Base-by-base conservation (phyloP, 2,888 invertebrate genomes). In the Chrysina gloriosa region DNA sequence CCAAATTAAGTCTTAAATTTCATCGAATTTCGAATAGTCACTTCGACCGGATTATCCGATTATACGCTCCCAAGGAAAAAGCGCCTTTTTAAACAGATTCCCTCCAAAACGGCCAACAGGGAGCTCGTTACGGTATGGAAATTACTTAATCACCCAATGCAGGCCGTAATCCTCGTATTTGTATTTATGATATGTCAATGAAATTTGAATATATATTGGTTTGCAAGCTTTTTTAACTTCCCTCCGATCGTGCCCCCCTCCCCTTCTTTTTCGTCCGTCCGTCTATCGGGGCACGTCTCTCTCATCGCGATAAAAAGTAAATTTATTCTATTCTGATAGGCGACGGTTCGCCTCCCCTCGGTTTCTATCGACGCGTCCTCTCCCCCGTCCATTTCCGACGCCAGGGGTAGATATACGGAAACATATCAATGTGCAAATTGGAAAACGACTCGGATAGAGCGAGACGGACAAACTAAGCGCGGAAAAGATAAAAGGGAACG, bases 171-270 rank as follows among this genome's bases (percentile, higher is more conserved):
- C 58, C 27, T 9, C 58, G 58, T 61, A 61, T 61, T 61, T 61
- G 58, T 61, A 61, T 61, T 61, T 61, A 61, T 61, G 58, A 45
- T 42, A 61, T 61, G 58, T 45, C 42, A 61, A 61, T 61, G 58
- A 64, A 66, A 66, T 66, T 66, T 66, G 58, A 66, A 66, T 66
- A 66, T 56, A 66, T 66, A 66, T 66, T 66, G 66, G 58, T 9
- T n/a, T 56, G 66, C 66, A 58, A 27, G 42, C 14, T 48, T 48
- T 47, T 48, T 45, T 29, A 19, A 23, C 4, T 25, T 50, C 25
- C 27, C 39, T n/a, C 1, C 2, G 39, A n/a, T n/a, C n/a, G 45
- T 48, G 11, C 23, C 2, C 14, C 19, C 5, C 6, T 25, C 48
- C 11, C 23, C 23, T 3, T 47, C 50, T 16, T 9, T 29, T 7